Percentiles rank a stretch among this genome's conserved stretches.
phyloP scores from a whole-genome alignment of 2,113 vertebrate genomes.

The Triplophysa tibetana region DNA sequence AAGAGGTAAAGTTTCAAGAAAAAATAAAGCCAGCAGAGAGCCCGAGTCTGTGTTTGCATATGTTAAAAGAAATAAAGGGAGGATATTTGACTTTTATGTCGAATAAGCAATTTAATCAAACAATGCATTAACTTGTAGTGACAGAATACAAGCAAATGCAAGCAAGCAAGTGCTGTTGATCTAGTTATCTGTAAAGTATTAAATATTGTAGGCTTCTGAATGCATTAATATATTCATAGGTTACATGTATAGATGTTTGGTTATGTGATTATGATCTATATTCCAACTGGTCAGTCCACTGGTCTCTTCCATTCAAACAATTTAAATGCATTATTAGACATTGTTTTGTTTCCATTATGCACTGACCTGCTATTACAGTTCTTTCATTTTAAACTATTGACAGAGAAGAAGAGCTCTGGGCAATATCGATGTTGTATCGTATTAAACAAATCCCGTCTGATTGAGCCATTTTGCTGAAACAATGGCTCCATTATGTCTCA shows the following conservation, averaged over 20 bases:
- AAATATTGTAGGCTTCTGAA: too few relatives aligned
- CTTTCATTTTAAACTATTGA: conserved; percentile 21
- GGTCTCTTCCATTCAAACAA: background rate
- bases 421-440: conserved; percentile 29
- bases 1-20: conserved; percentile 20
- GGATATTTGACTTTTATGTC: conserved; percentile 29
- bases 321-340: background rate
- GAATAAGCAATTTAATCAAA: conserved; percentile 15
- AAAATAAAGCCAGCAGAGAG: background rate
- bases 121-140: background rate
- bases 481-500: conserved; percentile 52
- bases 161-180: too few relatives aligned
- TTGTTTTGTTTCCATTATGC: background rate
- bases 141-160: too few relatives aligned
- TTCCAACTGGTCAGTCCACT: background rate
- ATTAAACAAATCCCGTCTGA: conserved; percentile 41
- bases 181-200: too few relatives aligned
- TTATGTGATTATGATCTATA: background rate
- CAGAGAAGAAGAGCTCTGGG: background rate
- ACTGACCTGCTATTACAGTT: background rate
- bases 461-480: conserved; percentile 43
- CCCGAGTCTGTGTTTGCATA: background rate
- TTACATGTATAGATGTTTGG: background rate
- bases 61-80: conserved; percentile 29
- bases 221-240: too few relatives aligned